Evolutionary conservation across 2,113 vertebrate genomes (phyloP), one percentile per base, ranked within the genome.

Genomic region (Circaetus gallicus): DNA sequence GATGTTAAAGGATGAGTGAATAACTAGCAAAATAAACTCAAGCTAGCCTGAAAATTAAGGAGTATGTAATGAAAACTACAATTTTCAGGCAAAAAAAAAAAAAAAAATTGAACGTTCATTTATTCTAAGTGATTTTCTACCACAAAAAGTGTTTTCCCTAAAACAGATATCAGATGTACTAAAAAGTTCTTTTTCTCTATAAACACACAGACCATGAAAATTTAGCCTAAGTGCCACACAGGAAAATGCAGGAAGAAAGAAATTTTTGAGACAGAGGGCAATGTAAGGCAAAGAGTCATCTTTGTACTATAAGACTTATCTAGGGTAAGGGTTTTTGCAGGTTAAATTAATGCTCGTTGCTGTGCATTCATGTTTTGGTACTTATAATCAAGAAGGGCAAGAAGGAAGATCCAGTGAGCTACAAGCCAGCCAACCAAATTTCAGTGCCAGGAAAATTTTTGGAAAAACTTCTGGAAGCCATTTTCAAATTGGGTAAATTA

Each of bases 271-370:
- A 34, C 3, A 42, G 32, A 31, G 29, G 10, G 16, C 19, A 69
- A 8, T 1, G 3, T 6, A 56, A 36, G 49, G 36, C 70, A 36
- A 12, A 36, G 20, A 81, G 7, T 24, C 20, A 56, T 21, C 7
- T 49, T n/a, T 47, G 40, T 7, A 6, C 18, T 20, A 1, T 2
- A 28, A 55, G 63, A 42, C 2, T n/a, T 17, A 3, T 2, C 7
- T 38, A 17, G 10, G 12, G 3, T 10, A 9, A 82, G 14, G 6
- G 6, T 4, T 3, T 62, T 61, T 78, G 21, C 18, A 36, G 50
- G 45, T 56, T 32, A 42, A 16, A 58, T 6, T 43, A 49, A 24
- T 43, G 38, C n/a, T 84, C 14, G 4, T 5, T 56, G 32, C 49
- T 83, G 8, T 49, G 24, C 17, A 26, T 36, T 50, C 19, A 3